A percentile compares a stretch with the other conserved stretches of the same genome.
These are phyloP conservation scores for Clavelina lepadiformis DNA, from an alignment of 23 tunicate species.

Conservation along the genomic window DNA sequence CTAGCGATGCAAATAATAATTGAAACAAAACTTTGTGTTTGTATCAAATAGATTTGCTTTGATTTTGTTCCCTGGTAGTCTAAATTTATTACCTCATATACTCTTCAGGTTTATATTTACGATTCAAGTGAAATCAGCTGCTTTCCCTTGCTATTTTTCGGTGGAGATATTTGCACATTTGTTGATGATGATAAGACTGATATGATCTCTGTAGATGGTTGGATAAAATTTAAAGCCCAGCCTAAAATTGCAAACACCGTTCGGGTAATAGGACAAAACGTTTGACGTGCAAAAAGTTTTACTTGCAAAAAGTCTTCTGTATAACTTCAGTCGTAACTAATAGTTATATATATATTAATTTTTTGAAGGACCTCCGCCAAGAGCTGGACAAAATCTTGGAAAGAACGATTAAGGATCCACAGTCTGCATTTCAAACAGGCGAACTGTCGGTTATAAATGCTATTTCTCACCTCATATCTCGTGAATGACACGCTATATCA, in stretches of 20 bases:
- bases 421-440: background rate
- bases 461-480: conserved; percentile 27
- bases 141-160: conserved; percentile 69
- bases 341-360: background rate
- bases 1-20: too few species aligned
- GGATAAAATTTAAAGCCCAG: conserved; percentile 61
- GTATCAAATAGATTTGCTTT: too few species aligned
- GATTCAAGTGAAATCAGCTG: conserved; percentile 75
- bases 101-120: conserved; percentile 28
- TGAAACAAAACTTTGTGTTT: too few species aligned
- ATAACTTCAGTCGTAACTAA: background rate
- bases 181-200: conserved; percentile 38
- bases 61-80: too few species aligned
- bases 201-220: conserved; percentile 65
- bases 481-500: too few species aligned
- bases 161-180: conserved; percentile 52
- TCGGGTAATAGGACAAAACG: background rate
- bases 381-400: conserved; percentile 65
- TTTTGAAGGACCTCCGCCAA: conserved; percentile 18
- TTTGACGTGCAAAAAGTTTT: background rate
- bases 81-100: background rate
- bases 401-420: conserved; percentile 45
- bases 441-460: conserved; percentile 17
- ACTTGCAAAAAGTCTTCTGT: too few species aligned
- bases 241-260: conserved; percentile 54